Conservation (phyloP, 2,888 invertebrate species). For the Hartigia nigra region DNA sequence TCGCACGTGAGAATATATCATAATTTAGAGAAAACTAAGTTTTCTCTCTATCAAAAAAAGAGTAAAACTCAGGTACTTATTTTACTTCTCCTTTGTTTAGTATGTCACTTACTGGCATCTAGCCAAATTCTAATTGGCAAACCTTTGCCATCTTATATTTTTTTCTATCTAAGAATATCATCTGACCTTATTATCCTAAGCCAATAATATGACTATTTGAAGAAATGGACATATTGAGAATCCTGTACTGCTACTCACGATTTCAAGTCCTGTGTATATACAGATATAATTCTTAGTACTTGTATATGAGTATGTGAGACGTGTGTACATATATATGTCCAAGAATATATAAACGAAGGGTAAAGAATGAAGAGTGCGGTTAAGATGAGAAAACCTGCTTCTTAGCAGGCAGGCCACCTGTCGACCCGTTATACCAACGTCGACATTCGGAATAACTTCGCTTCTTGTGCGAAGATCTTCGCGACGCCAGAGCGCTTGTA, state of each 20-base stretch:
- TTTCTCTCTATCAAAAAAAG: background rate
- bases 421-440: slow-evolving; percentile 54
- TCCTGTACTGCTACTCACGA: background rate
- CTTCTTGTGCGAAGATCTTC: background rate
- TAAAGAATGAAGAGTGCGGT: background rate
- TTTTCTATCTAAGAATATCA: background rate
- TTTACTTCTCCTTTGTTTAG: background rate
- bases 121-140: background rate
- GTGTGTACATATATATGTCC: background rate
- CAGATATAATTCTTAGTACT: background rate
- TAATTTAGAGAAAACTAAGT: background rate
- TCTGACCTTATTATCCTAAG: background rate
- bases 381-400: slow-evolving; percentile 50
- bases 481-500: background rate
- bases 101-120: background rate
- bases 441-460: slow-evolving; percentile 41
- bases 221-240: background rate
- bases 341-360: background rate
- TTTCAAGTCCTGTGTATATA: background rate
- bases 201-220: background rate
- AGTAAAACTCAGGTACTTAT: background rate
- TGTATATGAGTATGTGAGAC: background rate
- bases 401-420: slow-evolving; percentile 52
- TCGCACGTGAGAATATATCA: background rate
- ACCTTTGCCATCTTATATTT: background rate